phyloP scores from a whole-genome alignment of 1,140 invertebrate species.

The Achroia grisella region DNA sequence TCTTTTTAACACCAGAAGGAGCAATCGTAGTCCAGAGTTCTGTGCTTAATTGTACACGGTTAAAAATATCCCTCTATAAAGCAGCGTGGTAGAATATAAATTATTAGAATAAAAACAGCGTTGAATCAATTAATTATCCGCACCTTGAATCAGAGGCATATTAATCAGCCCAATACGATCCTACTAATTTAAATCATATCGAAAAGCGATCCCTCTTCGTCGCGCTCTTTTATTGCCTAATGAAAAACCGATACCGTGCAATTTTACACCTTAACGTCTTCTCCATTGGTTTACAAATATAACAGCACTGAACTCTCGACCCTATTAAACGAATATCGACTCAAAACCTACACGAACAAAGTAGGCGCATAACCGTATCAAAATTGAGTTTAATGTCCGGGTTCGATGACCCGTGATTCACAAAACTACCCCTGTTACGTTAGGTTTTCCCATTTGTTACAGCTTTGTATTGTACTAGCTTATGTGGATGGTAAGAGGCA shows the following conservation, averaged over 20 bases:
- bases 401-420: constrained; percentile 42
- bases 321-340: too few species aligned
- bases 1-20: too few species aligned
- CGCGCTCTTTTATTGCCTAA: constrained; percentile 5
- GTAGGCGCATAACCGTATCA: too few species aligned
- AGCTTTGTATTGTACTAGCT: constrained; percentile 22
- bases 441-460: too few species aligned
- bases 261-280: constrained; percentile 9
- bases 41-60: too few species aligned
- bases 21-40: too few species aligned
- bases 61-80: too few species aligned
- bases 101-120: too few species aligned
- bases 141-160: background rate
- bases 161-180: constrained; percentile 11
- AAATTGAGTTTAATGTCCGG: constrained; percentile 19
- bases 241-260: background rate
- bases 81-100: too few species aligned
- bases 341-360: too few species aligned
- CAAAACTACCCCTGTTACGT: constrained; percentile 25
- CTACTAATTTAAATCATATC: constrained; percentile 13
- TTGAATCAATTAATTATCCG: background rate
- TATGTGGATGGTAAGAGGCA: too few species aligned
- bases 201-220: constrained; percentile 13
- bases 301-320: background rate
- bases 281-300: background rate